Evolutionary conservation across 2,888 invertebrate genomes (phyloP), one percentile per base, ranked within the genome.

Genomic region (Plusia festucae): DNA sequence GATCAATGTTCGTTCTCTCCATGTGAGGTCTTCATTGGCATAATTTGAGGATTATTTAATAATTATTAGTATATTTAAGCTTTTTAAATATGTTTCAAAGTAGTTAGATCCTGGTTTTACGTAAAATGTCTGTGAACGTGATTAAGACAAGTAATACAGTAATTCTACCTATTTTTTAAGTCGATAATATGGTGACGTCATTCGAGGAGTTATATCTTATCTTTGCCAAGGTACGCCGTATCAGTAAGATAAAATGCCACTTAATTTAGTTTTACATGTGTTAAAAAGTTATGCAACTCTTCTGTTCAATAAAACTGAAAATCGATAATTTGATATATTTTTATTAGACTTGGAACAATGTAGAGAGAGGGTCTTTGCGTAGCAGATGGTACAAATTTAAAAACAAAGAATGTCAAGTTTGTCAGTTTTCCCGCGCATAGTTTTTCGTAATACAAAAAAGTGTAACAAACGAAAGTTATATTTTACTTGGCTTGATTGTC

Each of bases 161-260:
- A 27, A 69, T 34, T 64, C 18, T 20, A 68, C 51, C 46, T 73
- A 65, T 65, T 56, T 73, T 65, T 32, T 46, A 7, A n/a, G 7
- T 0, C 30, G 69, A 72, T 69, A 57, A 66, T 18, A 27, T 9
- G 0, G 2, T 73, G 59, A 62, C 73, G 73, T 70, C 70, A 74
- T 18, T 0, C 52, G 55, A 55, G 46, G 46, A 54, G 46, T 0
- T 40, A 13, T 73, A 73, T 46, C 63, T 5, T 73, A 73, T 73
- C 73, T 63, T 0, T 30, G 30, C 52, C 51, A 73, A 73, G 69
- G 70, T 69, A 69, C 49, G 60, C 24, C 44, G 66, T 73, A 73
- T 73, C 73, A 40, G 0, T 1, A 11, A 34, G 72, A 73, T 73
- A 73, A 52, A 64, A 49, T 2, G 73, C 65, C 69, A 73, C 72